phyloP scores from a whole-genome alignment of 1,140 invertebrate species.

The Panulirus ornatus region DNA sequence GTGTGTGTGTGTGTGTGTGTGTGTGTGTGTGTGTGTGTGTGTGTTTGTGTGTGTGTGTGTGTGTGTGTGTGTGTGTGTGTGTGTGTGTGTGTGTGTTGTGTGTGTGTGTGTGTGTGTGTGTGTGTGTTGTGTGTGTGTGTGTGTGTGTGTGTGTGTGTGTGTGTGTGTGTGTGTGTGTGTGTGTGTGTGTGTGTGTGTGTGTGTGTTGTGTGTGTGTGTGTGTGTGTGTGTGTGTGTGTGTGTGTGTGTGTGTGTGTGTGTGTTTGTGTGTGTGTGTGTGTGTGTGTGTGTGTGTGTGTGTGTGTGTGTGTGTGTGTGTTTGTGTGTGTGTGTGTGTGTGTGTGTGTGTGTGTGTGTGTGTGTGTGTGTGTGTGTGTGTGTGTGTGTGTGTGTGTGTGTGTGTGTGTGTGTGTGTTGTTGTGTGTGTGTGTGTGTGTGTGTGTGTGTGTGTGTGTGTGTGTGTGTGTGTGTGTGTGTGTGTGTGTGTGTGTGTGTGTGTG shows the following conservation, averaged over 20 bases:
- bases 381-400: slow-evolving; percentile 26
- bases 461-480: slow-evolving; percentile 23
- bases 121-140: slow-evolving; percentile 26
- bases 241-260: slow-evolving; percentile 23
- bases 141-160: slow-evolving; percentile 20
- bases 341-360: slow-evolving; percentile 26
- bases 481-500: slow-evolving; percentile 23
- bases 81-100: slow-evolving; percentile 23
- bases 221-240: slow-evolving; percentile 17
- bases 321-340: slow-evolving; percentile 19
- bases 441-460: slow-evolving; percentile 20
- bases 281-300: slow-evolving; percentile 23
- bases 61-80: slow-evolving; percentile 26
- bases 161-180: slow-evolving; percentile 20
- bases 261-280: slow-evolving; percentile 19
- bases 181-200: slow-evolving; percentile 23
- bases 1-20: slow-evolving; percentile 23
- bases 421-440: slow-evolving; percentile 20
- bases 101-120: slow-evolving; percentile 23
- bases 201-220: slow-evolving; percentile 23
- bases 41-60: slow-evolving; percentile 13
- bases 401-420: slow-evolving; percentile 26
- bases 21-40: slow-evolving; percentile 26
- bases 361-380: slow-evolving; percentile 21
- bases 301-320: slow-evolving; percentile 22